Evolutionary conservation across 2,888 invertebrate genomes (phyloP).

Genomic region (Disparrhopalites patrizii): DNA sequence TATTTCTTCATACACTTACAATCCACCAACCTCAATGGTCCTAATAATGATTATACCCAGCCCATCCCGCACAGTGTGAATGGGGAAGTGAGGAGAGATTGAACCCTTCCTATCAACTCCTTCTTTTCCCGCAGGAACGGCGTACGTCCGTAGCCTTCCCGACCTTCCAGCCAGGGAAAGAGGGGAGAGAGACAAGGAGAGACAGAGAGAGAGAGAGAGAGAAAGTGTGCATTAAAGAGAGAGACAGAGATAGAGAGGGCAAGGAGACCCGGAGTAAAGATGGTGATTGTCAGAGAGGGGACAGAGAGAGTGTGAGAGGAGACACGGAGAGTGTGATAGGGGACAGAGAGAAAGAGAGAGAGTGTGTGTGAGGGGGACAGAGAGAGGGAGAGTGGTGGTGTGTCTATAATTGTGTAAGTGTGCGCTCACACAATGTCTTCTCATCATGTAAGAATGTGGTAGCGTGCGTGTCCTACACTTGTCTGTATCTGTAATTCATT

Average conservation of each 20-base stretch:
- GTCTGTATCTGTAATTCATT: conserved; percentile 19
- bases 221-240: background rate
- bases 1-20: conserved; percentile 3
- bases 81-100: background rate
- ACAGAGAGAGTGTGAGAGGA: too few species aligned
- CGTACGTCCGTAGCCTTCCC: too few species aligned
- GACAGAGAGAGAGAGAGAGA: background rate
- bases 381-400: background rate
- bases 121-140: too few species aligned
- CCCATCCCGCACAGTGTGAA: conserved; percentile 3
- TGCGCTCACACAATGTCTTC: conserved; percentile 1
- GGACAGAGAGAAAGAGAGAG: background rate
- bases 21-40: conserved; percentile 7
- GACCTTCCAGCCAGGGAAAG: too few species aligned
- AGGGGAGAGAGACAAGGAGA: background rate
- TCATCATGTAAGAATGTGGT: conserved; percentile 13
- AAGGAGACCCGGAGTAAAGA: too few species aligned
- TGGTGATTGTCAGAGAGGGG: too few species aligned
- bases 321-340: background rate
- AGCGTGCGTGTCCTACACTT: conserved; percentile 6
- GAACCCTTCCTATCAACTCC: too few species aligned
- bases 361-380: background rate
- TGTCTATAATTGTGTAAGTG: conserved; percentile 8
- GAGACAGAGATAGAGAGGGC: background rate
- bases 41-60: background rate